These are phyloP conservation scores for Psettodes erumei DNA, from an alignment of 2,113 vertebrate species.

Conservation along the genomic window DNA sequence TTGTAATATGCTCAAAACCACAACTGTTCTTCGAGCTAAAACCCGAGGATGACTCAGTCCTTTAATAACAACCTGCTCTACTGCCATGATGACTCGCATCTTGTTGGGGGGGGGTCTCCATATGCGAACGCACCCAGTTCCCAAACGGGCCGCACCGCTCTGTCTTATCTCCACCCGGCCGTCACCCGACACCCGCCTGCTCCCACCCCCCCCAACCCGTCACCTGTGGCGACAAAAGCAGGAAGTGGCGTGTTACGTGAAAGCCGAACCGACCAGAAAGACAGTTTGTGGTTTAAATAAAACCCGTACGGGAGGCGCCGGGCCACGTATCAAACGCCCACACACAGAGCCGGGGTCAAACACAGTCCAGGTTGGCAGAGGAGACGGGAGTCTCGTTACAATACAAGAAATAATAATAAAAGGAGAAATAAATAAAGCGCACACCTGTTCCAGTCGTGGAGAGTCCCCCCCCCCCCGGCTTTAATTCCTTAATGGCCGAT, in stretches of 20 bases:
- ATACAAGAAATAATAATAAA: too few relatives aligned
- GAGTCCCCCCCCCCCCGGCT: conserved; percentile 54
- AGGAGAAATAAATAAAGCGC: too few relatives aligned
- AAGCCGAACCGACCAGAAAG: conserved; percentile 21
- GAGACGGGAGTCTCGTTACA: not conserved
- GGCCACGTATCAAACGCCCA: not conserved
- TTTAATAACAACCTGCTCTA: conserved; percentile 47
- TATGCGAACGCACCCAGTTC: too few relatives aligned
- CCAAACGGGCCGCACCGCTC: accelerated
- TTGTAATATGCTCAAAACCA: conserved; percentile 35
- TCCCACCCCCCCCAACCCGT: too few relatives aligned
- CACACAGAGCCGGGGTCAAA: not conserved
- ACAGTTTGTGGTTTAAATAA: conserved; percentile 7
- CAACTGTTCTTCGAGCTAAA: conserved; percentile 37
- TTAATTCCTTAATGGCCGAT: conserved; percentile 73
- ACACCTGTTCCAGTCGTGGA: conserved; percentile 4
- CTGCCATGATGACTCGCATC: conserved; percentile 60
- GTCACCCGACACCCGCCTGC: conserved; percentile 49
- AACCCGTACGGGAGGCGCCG: not conserved
- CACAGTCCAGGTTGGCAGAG: not conserved
- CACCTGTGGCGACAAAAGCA: conserved; percentile 21
- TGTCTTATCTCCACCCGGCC: conserved; percentile 37
- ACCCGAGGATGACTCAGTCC: conserved; percentile 47
- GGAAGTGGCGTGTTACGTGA: conserved; percentile 35
- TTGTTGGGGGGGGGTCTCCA: too few relatives aligned